Base-by-base conservation (phyloP, 1,140 invertebrate genomes). In the Pemphigus obesinymphae region DNA sequence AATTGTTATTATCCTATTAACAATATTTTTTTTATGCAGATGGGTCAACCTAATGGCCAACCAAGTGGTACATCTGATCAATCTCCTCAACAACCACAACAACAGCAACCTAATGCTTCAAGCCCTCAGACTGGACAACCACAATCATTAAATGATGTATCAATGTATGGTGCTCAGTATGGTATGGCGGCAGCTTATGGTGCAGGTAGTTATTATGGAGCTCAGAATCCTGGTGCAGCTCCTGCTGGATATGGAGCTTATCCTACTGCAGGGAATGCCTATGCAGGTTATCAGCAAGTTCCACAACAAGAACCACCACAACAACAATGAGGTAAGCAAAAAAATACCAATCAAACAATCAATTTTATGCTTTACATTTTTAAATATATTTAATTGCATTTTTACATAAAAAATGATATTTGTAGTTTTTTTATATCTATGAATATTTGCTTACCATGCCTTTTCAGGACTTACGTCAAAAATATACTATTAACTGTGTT, bases 401-500 rank as follows among this genome's bases (percentile, higher is more conserved):
- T 48, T 53, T 53, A 7, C 6, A 7, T 63, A 26, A 70, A 73
- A 45, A 70, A 8, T 13, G 23, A 70, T 29, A 15, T 15, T 70
- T 1, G 20, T 53, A 20, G 34, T 45, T 72, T 31, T 72, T 70
- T 34, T 43, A 45, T 80, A 45, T 63, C 55, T 26, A 80, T 63
- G 26, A 63, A 29, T 61, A 43, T 45, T 61, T 63, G 37, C 76
- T 80, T 80, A 29, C 8, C 55, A 45, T 61, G 37, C 55, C 55
- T 17, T 80, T 80, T 80, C 76, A 80, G 76, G 76, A 63, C 37
- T 13, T 80, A 61, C 37, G 17, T 80, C 76, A 58, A 45, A 78
- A 80, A 80, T 80, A 80, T 80, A 80, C 76, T 80, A 80, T 80
- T 80, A 80, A 80, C 31, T 80, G 23, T 80, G 37, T 80, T 80